Evolutionary conservation across 1,140 invertebrate genomes (phyloP).

Genomic region (Ooceraea biroi): DNA sequence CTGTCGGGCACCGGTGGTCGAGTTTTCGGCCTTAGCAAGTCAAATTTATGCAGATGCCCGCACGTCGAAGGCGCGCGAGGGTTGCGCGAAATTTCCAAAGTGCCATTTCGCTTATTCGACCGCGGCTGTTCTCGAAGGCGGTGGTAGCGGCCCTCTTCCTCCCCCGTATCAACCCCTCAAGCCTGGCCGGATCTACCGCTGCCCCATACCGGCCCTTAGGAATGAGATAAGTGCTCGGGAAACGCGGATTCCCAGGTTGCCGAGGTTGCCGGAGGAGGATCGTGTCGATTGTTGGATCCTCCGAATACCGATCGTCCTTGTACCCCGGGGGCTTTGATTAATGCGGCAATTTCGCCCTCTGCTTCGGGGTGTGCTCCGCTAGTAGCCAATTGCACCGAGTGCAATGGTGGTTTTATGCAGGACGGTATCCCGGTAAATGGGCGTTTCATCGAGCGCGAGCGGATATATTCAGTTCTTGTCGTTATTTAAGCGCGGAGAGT

Average conservation of each 20-base stretch:
- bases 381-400: conserved; percentile 9
- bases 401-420: conserved; percentile 4
- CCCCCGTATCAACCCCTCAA: too few species aligned
- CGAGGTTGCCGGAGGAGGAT: conserved; percentile 1
- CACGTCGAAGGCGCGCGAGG: conserved; percentile 43
- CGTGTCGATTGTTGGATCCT: conserved; percentile 51
- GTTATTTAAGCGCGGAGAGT: too few species aligned
- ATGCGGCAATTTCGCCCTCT: conserved; percentile 29
- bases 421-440: conserved; percentile 11
- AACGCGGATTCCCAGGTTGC: conserved; percentile 25
- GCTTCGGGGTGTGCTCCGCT: background rate
- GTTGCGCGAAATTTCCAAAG: conserved; percentile 59
- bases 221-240: conserved; percentile 50
- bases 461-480: too few species aligned
- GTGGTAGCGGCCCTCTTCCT: too few species aligned
- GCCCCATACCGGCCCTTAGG: background rate
- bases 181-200: too few species aligned
- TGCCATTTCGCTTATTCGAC: conserved; percentile 58
- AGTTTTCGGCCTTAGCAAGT: conserved; percentile 83
- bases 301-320: conserved; percentile 48
- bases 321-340: conserved; percentile 35
- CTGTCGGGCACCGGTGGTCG: conserved; percentile 25
- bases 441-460: conserved; percentile 1
- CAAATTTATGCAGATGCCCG: conserved; percentile 83
- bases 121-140: conserved; percentile 10